Conservation (phyloP, 2,113 vertebrate genomes). For the Nesoenas mayeri region DNA sequence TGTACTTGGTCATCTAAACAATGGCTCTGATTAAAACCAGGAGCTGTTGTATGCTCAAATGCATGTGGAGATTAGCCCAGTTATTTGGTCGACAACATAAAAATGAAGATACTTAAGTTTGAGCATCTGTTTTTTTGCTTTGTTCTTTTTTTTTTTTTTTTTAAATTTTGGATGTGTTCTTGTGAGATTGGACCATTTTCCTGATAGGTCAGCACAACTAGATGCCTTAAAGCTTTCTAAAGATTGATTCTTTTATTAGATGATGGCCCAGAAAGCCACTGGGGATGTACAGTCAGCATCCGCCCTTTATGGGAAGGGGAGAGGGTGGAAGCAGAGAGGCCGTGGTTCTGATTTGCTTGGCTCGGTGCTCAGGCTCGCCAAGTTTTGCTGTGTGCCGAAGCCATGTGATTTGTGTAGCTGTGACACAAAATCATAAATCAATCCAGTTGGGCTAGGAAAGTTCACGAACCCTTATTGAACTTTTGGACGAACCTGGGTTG, state of each 20-base stretch:
- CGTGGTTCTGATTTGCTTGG: conserved; percentile 25
- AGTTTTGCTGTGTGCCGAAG: not conserved
- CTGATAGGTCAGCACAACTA: conserved; percentile 27
- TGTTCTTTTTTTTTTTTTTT: conserved; percentile 39
- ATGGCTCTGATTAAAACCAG: not conserved
- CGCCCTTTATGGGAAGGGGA: conserved; percentile 20
- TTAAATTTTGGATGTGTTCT: not conserved
- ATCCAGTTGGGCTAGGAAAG: conserved; percentile 46
- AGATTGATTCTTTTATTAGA: conserved; percentile 11
- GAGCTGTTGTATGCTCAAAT: not conserved
- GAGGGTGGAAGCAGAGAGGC: conserved; percentile 30
- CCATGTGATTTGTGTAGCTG: conserved; percentile 12
- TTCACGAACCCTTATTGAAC: conserved; percentile 64
- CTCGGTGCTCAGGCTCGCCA: rapidly evolving
- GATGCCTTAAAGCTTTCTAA: conserved; percentile 7
- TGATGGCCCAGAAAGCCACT: not conserved
- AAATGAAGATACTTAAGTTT: conserved; percentile 1
- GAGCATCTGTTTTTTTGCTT: conserved; percentile 45
- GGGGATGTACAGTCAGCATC: conserved; percentile 7
- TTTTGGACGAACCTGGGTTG: conserved; percentile 41
- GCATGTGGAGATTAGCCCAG: not conserved
- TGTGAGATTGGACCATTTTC: conserved; percentile 3
- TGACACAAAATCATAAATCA: conserved; percentile 58
- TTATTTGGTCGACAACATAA: conserved; percentile 25
- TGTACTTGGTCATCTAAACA: conserved; percentile 2